These are phyloP conservation scores for Trichoplusia ni DNA, from an alignment of 1,140 invertebrate species.

Conservation along the genomic window DNA sequence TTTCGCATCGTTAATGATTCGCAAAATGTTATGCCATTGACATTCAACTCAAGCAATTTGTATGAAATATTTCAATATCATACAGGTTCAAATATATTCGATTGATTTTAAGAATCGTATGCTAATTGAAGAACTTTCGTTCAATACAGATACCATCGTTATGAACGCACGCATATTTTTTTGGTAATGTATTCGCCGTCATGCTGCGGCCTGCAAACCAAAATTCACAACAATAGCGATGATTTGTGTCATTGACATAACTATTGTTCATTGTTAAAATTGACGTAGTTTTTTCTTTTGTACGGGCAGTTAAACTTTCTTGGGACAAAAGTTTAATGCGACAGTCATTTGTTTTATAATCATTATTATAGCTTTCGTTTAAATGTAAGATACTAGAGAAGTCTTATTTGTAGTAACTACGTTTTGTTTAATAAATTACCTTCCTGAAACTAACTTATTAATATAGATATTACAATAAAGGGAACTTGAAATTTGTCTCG, in stretches of 20 bases:
- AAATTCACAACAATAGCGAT: constrained; percentile 30
- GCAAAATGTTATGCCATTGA: constrained; percentile 67
- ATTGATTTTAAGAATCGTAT: no score
- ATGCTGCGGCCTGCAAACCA: constrained; percentile 5
- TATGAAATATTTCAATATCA: constrained; percentile 19
- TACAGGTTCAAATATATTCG: no score
- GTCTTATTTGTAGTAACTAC: no score
- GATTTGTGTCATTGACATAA: constrained; percentile 34
- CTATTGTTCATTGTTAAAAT: constrained; percentile 35
- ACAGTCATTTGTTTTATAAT: no score
- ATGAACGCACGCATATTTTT: constrained; percentile 9
- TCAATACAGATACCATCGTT: constrained; percentile 1
- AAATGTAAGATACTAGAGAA: no score
- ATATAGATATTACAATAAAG: no score
- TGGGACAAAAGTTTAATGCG: neutral
- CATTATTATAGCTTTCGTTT: no score
- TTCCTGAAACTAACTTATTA: no score
- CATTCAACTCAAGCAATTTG: constrained; percentile 51
- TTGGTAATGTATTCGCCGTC: constrained; percentile 2
- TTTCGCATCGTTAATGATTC: constrained; percentile 17
- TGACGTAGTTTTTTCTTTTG: constrained; percentile 21
- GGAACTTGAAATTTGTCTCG: no score
- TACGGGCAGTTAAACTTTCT: neutral
- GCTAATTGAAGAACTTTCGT: constrained; percentile 23
- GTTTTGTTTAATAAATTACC: no score